A percentile compares a stretch with the other conserved stretches of the same genome.
Conservation (phyloP, 2,113 vertebrate genomes). For the Sylvietta virens region DNA sequence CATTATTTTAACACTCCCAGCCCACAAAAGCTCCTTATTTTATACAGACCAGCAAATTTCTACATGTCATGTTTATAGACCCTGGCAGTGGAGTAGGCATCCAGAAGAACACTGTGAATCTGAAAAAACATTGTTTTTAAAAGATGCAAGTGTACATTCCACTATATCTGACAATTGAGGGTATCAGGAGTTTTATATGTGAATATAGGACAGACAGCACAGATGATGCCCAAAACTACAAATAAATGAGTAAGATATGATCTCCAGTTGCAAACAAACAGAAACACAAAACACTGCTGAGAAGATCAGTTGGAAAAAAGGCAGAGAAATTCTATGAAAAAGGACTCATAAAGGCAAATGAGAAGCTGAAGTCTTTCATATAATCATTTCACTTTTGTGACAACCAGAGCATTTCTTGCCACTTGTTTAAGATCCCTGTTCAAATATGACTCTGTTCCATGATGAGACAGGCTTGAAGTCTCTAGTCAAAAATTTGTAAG, state of each 20-base stretch:
- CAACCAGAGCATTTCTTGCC: neutral
- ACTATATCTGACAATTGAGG: neutral
- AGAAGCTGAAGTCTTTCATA: neutral
- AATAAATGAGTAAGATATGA: neutral
- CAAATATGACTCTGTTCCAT: neutral
- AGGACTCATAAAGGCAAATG: neutral
- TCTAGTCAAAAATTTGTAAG: neutral
- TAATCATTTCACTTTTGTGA: neutral
- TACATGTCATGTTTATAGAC: neutral
- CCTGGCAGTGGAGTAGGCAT: neutral
- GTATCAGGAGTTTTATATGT: neutral
- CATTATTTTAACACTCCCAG: neutral
- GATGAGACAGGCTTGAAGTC: neutral
- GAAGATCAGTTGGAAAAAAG: neutral
- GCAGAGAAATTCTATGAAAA: neutral
- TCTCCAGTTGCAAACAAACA: neutral
- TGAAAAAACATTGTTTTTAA: neutral
- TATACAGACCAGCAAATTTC: neutral
- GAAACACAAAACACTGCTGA: neutral
- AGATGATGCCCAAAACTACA: neutral
- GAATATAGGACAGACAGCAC: neutral
- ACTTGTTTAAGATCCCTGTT: neutral
- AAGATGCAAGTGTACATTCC: neutral
- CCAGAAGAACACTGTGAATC: neutral
- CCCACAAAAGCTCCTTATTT: neutral